Percentiles rank a stretch among this genome's conserved stretches.
phyloP scores from a whole-genome alignment of 2,113 vertebrate species.

The Jaculus jaculus region DNA sequence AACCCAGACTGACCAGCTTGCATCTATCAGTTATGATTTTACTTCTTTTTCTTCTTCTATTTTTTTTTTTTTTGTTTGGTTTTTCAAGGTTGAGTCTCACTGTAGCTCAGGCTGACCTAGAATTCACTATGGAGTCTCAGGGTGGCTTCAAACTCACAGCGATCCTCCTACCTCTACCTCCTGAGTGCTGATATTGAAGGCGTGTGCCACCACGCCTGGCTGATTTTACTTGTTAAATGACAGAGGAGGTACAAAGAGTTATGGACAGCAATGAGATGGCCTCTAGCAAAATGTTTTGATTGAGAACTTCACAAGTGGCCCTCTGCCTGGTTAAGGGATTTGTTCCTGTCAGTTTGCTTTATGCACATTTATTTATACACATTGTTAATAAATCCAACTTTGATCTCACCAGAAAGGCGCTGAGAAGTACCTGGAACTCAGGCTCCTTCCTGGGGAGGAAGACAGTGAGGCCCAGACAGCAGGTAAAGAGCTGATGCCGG shows the following conservation, averaged over 20 bases:
- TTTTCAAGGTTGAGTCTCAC: no score
- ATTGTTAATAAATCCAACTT: fast-evolving
- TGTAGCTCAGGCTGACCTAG: no score
- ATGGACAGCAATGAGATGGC: no score
- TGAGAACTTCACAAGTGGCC: neutral
- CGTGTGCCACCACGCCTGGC: no score
- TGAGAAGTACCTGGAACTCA: neutral
- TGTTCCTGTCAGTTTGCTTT: neutral
- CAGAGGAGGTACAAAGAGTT: neutral
- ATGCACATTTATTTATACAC: neutral
- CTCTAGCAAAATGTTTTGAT: neutral
- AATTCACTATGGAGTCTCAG: no score
- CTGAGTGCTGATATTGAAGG: no score
- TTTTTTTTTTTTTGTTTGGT: no score
- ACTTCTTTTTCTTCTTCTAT: no score
- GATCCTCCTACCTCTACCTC: no score
- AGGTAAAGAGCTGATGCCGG: neutral
- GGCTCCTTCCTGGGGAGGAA: no score
- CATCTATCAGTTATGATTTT: fast-evolving
- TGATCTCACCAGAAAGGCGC: neutral
- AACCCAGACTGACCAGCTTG: neutral
- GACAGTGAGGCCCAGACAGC: neutral
- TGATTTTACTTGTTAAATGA: neutral
- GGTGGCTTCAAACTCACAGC: no score
- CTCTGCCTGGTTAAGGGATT: neutral